Conservation (phyloP, 2,113 vertebrate species). For the Trematomus loennbergii region DNA sequence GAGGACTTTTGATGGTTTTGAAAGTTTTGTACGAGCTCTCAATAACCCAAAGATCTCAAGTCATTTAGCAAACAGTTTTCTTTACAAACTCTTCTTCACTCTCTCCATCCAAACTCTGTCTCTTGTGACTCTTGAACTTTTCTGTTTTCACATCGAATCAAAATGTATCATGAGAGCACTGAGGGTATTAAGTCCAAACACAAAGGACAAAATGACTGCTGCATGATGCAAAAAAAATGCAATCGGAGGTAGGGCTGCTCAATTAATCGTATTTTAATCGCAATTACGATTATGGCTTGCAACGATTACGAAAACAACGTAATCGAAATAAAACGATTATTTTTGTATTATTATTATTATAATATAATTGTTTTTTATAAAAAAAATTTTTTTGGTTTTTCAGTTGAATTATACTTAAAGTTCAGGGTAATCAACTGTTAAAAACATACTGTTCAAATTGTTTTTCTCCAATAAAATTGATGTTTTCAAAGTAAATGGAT, state of each 20-base stretch:
- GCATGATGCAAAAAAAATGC: neutral
- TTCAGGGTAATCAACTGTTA: no score
- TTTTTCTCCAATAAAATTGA: no score
- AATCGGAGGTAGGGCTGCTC: neutral
- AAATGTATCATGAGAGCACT: neutral
- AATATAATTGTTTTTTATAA: no score
- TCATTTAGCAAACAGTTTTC: constrained; percentile 2
- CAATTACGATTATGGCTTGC: no score
- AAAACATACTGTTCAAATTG: no score
- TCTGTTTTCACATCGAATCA: constrained; percentile 7
- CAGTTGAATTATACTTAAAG: no score
- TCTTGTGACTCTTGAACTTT: neutral
- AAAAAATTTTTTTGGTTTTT: no score
- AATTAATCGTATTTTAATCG: no score
- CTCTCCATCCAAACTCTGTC: neutral
- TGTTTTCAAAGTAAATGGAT: no score
- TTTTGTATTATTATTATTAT: no score
- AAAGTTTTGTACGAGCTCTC: constrained; percentile 17
- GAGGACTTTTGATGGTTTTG: constrained; percentile 12
- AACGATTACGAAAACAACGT: no score
- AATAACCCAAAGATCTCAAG: constrained; percentile 6
- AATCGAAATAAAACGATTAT: no score
- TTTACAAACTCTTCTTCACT: neutral
- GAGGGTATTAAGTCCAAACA: constrained; percentile 9
- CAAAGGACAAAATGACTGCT: constrained; percentile 16